These are phyloP conservation scores for Mongoloraphidia duomilia DNA, from an alignment of 2,888 invertebrate genomes.

Conservation along the genomic window DNA sequence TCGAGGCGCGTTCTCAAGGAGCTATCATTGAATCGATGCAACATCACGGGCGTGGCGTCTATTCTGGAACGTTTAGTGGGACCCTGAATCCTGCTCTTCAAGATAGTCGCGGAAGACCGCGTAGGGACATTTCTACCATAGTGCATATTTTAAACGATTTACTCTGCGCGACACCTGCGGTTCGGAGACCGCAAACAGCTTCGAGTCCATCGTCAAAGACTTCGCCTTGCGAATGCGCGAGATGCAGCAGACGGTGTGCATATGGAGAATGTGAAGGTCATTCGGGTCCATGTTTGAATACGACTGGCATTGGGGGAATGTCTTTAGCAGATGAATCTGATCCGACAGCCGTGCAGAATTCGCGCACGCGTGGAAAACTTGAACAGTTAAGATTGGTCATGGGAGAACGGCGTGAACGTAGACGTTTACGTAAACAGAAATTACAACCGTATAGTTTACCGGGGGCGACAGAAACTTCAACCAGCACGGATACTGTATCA, in stretches of 20 bases:
- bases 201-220: slow-evolving; percentile 25
- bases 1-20: slow-evolving; percentile 33
- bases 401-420: slow-evolving; percentile 75
- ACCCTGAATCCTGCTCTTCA: slow-evolving; percentile 87
- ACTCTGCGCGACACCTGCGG: slow-evolving; percentile 69
- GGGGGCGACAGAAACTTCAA: slow-evolving; percentile 27
- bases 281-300: slow-evolving; percentile 17
- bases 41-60: slow-evolving; percentile 88
- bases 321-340: neutral
- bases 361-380: slow-evolving; percentile 54
- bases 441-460: slow-evolving; percentile 49
- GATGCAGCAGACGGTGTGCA: slow-evolving; percentile 28
- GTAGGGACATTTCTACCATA: slow-evolving; percentile 87
- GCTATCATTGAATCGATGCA: slow-evolving; percentile 86
- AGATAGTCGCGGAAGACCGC: slow-evolving; percentile 80
- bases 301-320: slow-evolving; percentile 10
- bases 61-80: slow-evolving; percentile 92
- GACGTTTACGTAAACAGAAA: slow-evolving; percentile 61
- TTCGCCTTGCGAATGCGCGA: slow-evolving; percentile 25
- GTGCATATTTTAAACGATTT: slow-evolving; percentile 92
- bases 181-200: slow-evolving; percentile 13
- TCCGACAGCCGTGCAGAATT: slow-evolving; percentile 26
- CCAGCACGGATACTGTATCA: slow-evolving; percentile 1
- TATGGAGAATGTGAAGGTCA: slow-evolving; percentile 32
- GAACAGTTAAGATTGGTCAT: slow-evolving; percentile 77